Base-by-base conservation (phyloP, 92 coral and sea anemone genomes). In the Phenganax marumi region DNA sequence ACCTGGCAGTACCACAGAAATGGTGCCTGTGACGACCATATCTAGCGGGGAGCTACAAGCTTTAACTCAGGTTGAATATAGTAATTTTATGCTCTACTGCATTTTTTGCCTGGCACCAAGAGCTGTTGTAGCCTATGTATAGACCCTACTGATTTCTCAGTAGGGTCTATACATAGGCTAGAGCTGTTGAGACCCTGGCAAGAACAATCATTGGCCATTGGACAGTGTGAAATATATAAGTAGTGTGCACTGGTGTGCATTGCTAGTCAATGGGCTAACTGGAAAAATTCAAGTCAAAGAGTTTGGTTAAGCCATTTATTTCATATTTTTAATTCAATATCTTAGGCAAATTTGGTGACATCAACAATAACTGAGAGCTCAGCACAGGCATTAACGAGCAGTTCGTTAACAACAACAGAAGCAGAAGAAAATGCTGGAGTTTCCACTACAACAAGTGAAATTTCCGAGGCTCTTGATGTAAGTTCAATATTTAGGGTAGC, bases 11-110 rank as follows among this genome's bases (percentile, higher is more conserved):
- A 91, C 93, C 26, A 83, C 92, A 11, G 95, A 93, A 81, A 91
- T 95, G 68, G 90, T 95, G 8, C 98, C 98, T 6, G 93, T 95
- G 43, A 53, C 82, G 0, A 25, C 82, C 19, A 92, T 82, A 19
- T 85, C 97, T 0, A 76, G 90, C 57, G 86, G 93, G 16, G 97
- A 95, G 76, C 88, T 95, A 49, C 98, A 95, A 61, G 93, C 97
- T n/a, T 90, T 95, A 75, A 88, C 96, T 50, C 98, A 95, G 91
- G 87, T 95, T 73, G 96, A 92, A 8, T 80, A 91, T 61, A 89
- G 61, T 12, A 0, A 55, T n/a, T 55, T 55, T 12, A 0, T 58
- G 23, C 21, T 58, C 22, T 16, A 58, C 43, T 5, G 43, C 43
- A 33, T 33, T 33, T 33, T 33, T 33, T 33, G 43, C 43, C 5